Percentiles rank a stretch among this genome's conserved stretches.
Conservation (phyloP, 1,140 invertebrate genomes). For the Heliconius eleuchia region DNA sequence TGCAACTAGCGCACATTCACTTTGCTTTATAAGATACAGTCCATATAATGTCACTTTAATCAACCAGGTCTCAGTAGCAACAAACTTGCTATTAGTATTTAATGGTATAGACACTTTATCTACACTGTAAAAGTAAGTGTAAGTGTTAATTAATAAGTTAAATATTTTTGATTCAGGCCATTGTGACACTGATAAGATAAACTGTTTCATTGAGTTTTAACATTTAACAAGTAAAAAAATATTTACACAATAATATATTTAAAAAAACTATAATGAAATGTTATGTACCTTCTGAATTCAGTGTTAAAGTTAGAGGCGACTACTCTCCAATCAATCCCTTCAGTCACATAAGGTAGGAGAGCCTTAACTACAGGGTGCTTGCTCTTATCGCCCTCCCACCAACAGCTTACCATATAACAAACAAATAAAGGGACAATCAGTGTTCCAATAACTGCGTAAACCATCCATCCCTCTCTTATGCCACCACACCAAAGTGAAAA, state of each 20-base stretch:
- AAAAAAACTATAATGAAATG: neutral
- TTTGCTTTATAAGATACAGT: conserved; percentile 89
- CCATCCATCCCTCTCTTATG: conserved; percentile 57
- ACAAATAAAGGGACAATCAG: conserved; percentile 57
- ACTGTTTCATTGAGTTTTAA: no score
- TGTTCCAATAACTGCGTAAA: conserved; percentile 61
- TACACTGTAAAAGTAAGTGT: conserved; percentile 79
- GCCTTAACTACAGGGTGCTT: conserved; percentile 89
- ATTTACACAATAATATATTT: neutral
- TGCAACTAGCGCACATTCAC: conserved; percentile 88
- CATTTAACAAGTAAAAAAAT: no score
- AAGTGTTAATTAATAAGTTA: neutral
- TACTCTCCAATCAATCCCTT: conserved; percentile 83
- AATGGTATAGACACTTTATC: conserved; percentile 89
- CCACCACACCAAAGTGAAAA: conserved; percentile 68
- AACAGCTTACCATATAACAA: conserved; percentile 82
- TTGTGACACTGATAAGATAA: no score
- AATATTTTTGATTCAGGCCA: no score
- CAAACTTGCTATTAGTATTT: conserved; percentile 86
- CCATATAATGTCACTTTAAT: conserved; percentile 91
- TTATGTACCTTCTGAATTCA: conserved; percentile 87
- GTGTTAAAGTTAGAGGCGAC: conserved; percentile 88
- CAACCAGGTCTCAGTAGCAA: conserved; percentile 94
- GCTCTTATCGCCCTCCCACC: conserved; percentile 86
- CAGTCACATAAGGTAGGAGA: conserved; percentile 84